phyloP scores from a whole-genome alignment of 1,140 invertebrate species.

The Pseudomyrmex dendroicus region DNA sequence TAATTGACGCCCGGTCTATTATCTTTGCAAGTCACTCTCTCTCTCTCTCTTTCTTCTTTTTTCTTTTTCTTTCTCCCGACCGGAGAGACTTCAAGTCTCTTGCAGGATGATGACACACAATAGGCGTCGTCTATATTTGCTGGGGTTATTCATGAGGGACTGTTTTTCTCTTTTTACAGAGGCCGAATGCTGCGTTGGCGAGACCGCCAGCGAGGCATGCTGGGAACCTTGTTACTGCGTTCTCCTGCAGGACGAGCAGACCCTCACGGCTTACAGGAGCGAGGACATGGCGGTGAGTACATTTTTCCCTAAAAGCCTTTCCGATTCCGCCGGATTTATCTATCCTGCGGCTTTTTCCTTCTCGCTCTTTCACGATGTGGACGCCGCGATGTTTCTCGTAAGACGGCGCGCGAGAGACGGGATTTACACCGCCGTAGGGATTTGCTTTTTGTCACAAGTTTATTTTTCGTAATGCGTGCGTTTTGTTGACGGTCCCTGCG shows the following conservation, averaged over 20 bases:
- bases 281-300: constrained; percentile 94
- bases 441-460: background rate
- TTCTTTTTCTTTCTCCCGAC: background rate
- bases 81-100: constrained; percentile 44
- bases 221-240: constrained; percentile 96
- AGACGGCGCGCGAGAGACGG: constrained; percentile 21
- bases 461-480: constrained; percentile 8
- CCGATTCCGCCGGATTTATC: constrained; percentile 59
- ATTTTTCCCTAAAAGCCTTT: constrained; percentile 59
- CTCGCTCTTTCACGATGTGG: background rate
- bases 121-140: constrained; percentile 26
- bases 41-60: no score
- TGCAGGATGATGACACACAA: constrained; percentile 51
- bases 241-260: constrained; percentile 93
- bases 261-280: constrained; percentile 93
- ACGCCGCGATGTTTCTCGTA: background rate
- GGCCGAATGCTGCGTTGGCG: constrained; percentile 83
- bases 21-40: constrained; percentile 60
- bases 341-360: constrained; percentile 26
- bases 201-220: constrained; percentile 83
- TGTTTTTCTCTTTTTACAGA: constrained; percentile 77
- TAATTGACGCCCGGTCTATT: constrained; percentile 59
- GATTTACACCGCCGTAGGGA: constrained; percentile 30
- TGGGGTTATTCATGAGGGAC: constrained; percentile 49
- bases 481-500: background rate